These are phyloP conservation scores for Drosophila pseudotalamancana DNA, from an alignment of 2,888 invertebrate species.

Conservation along the genomic window DNA sequence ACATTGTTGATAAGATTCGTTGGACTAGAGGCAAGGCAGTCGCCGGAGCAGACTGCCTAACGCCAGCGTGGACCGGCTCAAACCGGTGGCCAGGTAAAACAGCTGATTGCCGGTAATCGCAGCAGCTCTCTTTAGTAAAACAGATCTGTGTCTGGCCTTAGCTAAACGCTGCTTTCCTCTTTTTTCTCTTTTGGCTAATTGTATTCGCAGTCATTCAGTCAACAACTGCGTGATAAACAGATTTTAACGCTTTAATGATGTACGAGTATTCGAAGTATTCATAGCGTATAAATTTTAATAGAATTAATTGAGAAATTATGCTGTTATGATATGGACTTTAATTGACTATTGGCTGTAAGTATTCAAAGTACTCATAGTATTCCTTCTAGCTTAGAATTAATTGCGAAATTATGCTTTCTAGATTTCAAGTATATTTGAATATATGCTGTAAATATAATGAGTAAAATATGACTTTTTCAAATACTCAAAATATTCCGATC, in stretches of 20 bases:
- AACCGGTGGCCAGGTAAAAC: slow-evolving; percentile 50
- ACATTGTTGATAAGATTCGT: slow-evolving; percentile 56
- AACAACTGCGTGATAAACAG: slow-evolving; percentile 8
- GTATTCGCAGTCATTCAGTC: slow-evolving; percentile 13
- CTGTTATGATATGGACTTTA: too few species aligned
- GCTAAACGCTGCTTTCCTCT: slow-evolving; percentile 6
- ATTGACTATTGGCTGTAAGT: too few species aligned
- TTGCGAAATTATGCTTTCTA: too few species aligned
- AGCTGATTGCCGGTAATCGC: slow-evolving; percentile 21
- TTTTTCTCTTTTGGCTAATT: background rate
- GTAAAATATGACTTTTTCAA: too few species aligned
- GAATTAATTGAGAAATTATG: too few species aligned
- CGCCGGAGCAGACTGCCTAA: slow-evolving; percentile 53
- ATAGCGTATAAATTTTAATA: too few species aligned
- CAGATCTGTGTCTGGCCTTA: slow-evolving; percentile 3
- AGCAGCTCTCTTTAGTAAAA: slow-evolving; percentile 12
- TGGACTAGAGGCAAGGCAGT: slow-evolving; percentile 23
- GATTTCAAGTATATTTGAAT: background rate
- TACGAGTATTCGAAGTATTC: too few species aligned
- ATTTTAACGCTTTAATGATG: slow-evolving; percentile 9
- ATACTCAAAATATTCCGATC: too few species aligned
- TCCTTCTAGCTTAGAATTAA: too few species aligned
- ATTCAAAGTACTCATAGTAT: too few species aligned
- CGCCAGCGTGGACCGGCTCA: slow-evolving; percentile 56
- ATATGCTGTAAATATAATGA: too few species aligned